phyloP scores from a whole-genome alignment of 2,797 vertebrate species.

The Pipistrellus kuhlii region DNA sequence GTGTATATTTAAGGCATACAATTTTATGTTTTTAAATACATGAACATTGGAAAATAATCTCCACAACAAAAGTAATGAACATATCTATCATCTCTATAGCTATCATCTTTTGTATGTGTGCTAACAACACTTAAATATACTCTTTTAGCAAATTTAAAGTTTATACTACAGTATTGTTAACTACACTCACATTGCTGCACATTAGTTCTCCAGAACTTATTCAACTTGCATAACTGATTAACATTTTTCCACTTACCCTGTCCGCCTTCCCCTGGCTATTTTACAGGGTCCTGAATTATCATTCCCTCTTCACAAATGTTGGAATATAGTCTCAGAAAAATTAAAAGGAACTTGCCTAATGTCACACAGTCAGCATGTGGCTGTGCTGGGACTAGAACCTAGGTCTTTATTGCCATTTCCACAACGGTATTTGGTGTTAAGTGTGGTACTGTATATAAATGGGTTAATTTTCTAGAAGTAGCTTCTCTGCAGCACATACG shows the following conservation, averaged over 20 bases:
- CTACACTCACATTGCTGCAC: background rate
- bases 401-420: background rate
- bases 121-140: background rate
- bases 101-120: background rate
- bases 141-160: background rate
- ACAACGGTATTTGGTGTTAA: background rate
- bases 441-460: background rate
- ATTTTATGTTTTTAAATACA: background rate
- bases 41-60: background rate
- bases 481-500: constrained; percentile 62
- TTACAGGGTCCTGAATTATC: background rate
- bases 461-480: constrained; percentile 63
- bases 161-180: background rate
- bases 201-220: background rate
- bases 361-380: background rate
- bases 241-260: background rate
- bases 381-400: background rate
- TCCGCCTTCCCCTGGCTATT: background rate
- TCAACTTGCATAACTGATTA: background rate
- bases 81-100: background rate
- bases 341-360: background rate
- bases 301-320: background rate
- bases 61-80: background rate
- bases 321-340: background rate
- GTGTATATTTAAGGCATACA: background rate